Evolutionary conservation across 2,888 invertebrate genomes (phyloP), one percentile per base, ranked within the genome.

Genomic region (Agrotis ipsilon): DNA sequence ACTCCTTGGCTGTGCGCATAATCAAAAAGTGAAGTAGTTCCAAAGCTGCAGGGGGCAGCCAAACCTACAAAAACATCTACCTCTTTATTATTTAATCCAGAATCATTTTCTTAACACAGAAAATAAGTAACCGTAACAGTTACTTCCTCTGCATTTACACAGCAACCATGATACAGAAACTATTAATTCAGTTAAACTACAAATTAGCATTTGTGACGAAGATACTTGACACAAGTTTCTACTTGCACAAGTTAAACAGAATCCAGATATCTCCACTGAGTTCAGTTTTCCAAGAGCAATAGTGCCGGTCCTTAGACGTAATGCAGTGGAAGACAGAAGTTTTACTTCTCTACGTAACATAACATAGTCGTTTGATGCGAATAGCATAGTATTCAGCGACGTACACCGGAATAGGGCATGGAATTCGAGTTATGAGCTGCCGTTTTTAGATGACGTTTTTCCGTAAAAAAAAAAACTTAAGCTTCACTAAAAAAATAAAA

Each of bases 271-370:
- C 84, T 75, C 70, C 43, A 52, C 70, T 57, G 75, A 78, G 84
- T 83, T 83, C 70, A 83, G 78, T 82, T 83, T 82, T 86, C 74
- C 74, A 79, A 83, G 81, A 79, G 81, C 81, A 81, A 83, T 78
- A 78, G 60, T 78, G 70, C 24, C 64, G 55, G 72, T 83, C 72
- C 78, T 75, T 74, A 72, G 70, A 46, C 73, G 63, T 24, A 3
- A 57, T 1, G 27, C 27, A 69, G 18, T 52, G 1, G 6, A 24
- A 18, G 1, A 43, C 65, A 76, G 78, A 75, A 83, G 68, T 61
- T 32, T 21, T 19, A 71, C 55, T 68, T 16, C 39, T 39, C 39
- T 39, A 39, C 11, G 9, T 11, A 39, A 39, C 39, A 11, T 39
- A 39, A 11, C 7, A 32, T 32, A 32, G 32, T 32, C 32, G 9